Evolutionary conservation across 35 echinoderm and acorn worm species (phyloP), one percentile per base, ranked within the genome.

Genomic region (Heliocidaris erythrogramma): DNA sequence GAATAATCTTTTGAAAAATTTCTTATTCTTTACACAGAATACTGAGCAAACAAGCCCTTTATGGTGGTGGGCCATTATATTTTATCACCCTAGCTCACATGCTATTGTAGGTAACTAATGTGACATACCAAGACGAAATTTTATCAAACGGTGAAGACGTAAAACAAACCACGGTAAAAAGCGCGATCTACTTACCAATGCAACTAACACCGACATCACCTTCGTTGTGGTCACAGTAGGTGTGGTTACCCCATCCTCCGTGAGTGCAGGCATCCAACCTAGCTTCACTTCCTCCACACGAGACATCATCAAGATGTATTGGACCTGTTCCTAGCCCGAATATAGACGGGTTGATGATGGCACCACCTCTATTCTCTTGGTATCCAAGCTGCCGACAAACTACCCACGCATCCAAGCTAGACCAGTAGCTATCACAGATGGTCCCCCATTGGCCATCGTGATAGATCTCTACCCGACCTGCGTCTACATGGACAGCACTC

Each of bases 371-470:
- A 31, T 56, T 60, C 24, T 42, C 47, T 31, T 60, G 29, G 27
- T 49, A 92, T 3, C 71, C 71, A 29, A 94, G 49, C 93, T 94
- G 56, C 49, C 93, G 59, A n/a, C 93, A 94, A 24, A 94, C 59
- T 9, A 94, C 93, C 49, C 30, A 24, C 12, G 93, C 21, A 32
- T 94, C 93, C 3, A 9, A 11, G 12, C 2, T 24, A 18, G 14
- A 18, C 93, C 93, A 94, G 9, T n/a, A 12, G 10, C 71, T 60
- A 31, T 71, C 93, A 59, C 93, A 94, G 0, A 94, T 59, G 24
- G 60, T 78, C 24, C 93, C 93, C 93, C 93, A 94, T 4, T 2
- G 5, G 47, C 60, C 14, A 78, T 4, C 31, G 35, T 59, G 31
- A 18, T 42, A 94, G 17, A 94, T 48, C 24, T 94, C 93, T 13